Evolutionary conservation across 2,797 vertebrate genomes (phyloP).

Genomic region (Garrulus glandarius): DNA sequence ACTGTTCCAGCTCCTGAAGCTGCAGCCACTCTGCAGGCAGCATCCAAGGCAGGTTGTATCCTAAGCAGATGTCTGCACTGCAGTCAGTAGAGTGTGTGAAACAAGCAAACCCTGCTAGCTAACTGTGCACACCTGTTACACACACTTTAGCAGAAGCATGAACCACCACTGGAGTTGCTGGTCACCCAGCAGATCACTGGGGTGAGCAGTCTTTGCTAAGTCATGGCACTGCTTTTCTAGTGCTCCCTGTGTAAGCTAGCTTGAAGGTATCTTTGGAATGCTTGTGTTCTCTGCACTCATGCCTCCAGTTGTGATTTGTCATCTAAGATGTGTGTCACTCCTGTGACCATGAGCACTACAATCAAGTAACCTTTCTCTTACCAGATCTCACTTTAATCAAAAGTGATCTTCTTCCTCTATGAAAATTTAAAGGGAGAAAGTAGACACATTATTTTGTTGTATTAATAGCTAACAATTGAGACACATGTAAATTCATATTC

Average conservation of each 20-base stretch:
- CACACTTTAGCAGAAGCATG: not conserved
- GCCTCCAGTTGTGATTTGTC: not conserved
- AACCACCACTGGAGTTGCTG: not conserved
- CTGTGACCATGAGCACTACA: not conserved
- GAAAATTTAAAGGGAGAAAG: not conserved
- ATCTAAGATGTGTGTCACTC: not conserved
- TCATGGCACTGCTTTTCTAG: not conserved
- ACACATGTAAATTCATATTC: not conserved
- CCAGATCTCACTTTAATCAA: not conserved
- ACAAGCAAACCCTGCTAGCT: not conserved
- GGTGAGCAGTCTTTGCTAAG: not conserved
- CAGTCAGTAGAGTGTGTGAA: not conserved
- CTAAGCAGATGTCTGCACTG: not conserved
- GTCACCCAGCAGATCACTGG: not conserved
- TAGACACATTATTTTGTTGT: not conserved
- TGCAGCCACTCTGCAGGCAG: not conserved
- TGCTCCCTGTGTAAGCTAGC: not conserved
- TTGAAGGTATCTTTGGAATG: not conserved
- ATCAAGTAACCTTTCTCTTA: not conserved
- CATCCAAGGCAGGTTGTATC: not conserved
- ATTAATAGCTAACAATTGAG: not conserved
- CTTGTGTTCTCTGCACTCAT: not conserved
- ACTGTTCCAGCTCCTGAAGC: not conserved
- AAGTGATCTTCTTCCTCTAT: not conserved
- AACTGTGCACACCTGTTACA: not conserved